A percentile compares a stretch with the other conserved stretches of the same genome.
phyloP scores from a whole-genome alignment of 2,888 invertebrate species.

The Hypselothyrea guttata region DNA sequence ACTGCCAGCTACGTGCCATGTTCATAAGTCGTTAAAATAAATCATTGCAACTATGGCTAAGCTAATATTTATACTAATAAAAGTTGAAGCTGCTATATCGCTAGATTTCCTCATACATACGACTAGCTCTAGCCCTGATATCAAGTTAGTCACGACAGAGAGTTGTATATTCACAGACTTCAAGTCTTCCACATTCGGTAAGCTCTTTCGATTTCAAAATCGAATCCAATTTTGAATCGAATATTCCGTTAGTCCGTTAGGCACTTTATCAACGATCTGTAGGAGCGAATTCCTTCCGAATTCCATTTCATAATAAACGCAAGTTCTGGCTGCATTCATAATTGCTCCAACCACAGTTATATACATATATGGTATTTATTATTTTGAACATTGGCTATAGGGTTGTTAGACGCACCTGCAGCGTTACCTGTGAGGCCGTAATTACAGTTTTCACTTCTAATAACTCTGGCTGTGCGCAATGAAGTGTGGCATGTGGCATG shows the following conservation, averaged over 20 bases:
- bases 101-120: too few species aligned
- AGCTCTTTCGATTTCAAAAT: too few species aligned
- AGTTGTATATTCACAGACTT: too few species aligned
- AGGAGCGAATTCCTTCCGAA: background rate
- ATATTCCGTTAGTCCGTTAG: too few species aligned
- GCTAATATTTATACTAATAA: too few species aligned
- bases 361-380: too few species aligned
- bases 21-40: slow-evolving; percentile 64
- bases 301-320: slow-evolving; percentile 5
- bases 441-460: slow-evolving; percentile 14
- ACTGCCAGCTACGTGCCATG: slow-evolving; percentile 53
- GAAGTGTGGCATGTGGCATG: background rate
- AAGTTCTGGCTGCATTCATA: slow-evolving; percentile 5
- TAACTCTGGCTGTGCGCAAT: background rate
- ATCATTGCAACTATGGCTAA: slow-evolving; percentile 44
- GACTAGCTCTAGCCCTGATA: too few species aligned
- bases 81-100: too few species aligned
- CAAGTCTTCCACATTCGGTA: too few species aligned
- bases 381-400: background rate
- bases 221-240: too few species aligned
- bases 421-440: slow-evolving; percentile 23
- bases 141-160: too few species aligned
- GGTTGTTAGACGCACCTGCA: slow-evolving; percentile 24
- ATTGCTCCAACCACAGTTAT: slow-evolving; percentile 17
- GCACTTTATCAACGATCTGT: background rate